A percentile compares a stretch with the other conserved stretches of the same genome.
Evolutionary conservation across 37 sponge, comb jelly and placozoan genomes (phyloP).

Genomic region (Ephydatia muelleri): DNA sequence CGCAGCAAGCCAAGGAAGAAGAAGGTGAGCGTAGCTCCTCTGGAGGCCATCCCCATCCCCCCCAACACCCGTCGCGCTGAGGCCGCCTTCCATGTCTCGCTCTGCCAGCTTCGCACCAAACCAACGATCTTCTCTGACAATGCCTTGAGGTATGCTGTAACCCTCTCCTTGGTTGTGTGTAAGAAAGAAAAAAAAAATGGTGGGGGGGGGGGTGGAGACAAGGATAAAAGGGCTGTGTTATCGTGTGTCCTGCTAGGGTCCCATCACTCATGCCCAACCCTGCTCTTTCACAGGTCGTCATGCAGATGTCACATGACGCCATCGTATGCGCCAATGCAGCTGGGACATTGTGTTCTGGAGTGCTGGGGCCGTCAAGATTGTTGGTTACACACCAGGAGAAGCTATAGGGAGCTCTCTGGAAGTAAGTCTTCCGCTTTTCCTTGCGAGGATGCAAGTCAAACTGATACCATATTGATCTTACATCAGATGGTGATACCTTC

Average conservation of each 20-base stretch:
- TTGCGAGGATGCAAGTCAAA: background rate
- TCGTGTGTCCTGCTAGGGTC: too few species aligned
- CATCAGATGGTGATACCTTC: constrained; percentile 61
- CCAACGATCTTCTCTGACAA: constrained; percentile 47
- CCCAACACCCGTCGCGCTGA: constrained; percentile 29
- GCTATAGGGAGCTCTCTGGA: constrained; percentile 64
- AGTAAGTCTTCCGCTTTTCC: background rate
- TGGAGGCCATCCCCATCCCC: constrained; percentile 37
- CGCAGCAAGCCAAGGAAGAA: constrained; percentile 35
- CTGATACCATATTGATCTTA: too few species aligned
- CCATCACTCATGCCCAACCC: too few species aligned
- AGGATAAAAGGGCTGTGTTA: too few species aligned
- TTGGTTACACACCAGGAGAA: constrained; percentile 70
- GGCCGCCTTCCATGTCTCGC: constrained; percentile 17
- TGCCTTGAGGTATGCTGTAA: constrained; percentile 24
- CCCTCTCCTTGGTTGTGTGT: too few species aligned
- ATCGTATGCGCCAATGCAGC: constrained; percentile 60
- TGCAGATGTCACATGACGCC: constrained; percentile 67
- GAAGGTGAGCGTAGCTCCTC: constrained; percentile 50
- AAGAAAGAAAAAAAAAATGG: too few species aligned
- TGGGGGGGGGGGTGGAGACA: too few species aligned
- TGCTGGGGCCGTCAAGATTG: constrained; percentile 60
- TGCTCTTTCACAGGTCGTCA: constrained; percentile 27
- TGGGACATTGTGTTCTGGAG: constrained; percentile 70
- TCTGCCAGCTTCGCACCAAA: constrained; percentile 21